Percentiles rank a stretch among this genome's conserved stretches.
These are phyloP conservation scores for Leucoma salicis DNA, from an alignment of 2,888 invertebrate species.

Conservation along the genomic window DNA sequence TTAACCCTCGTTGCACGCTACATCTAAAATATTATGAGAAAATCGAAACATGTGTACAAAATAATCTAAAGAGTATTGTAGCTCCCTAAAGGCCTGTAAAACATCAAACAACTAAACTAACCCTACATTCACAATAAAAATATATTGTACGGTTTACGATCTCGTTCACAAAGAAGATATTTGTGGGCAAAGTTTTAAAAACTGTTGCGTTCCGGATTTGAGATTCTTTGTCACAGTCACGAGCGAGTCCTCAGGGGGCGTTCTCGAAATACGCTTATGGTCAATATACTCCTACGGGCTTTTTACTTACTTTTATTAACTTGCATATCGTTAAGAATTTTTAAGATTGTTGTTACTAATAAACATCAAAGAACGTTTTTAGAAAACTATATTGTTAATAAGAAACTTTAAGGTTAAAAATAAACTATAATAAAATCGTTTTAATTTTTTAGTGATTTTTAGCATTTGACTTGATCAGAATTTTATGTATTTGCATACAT, in stretches of 20 bases:
- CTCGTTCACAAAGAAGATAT: constrained; percentile 39
- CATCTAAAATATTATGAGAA: too few relatives aligned
- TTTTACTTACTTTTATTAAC: constrained; percentile 9
- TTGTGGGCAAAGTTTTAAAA: constrained; percentile 48
- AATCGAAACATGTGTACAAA: not conserved
- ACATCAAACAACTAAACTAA: not conserved
- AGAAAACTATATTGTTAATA: too few relatives aligned
- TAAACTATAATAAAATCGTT: too few relatives aligned
- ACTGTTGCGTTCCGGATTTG: constrained; percentile 56
- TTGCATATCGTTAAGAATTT: constrained; percentile 1
- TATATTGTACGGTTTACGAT: constrained; percentile 12
- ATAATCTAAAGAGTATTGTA: not conserved
- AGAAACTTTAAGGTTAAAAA: too few relatives aligned
- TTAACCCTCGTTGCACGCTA: too few relatives aligned
- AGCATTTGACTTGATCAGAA: too few relatives aligned
- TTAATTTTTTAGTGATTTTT: too few relatives aligned
- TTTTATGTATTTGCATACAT: too few relatives aligned
- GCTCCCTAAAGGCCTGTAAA: not conserved
- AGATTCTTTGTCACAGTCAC: constrained; percentile 62
- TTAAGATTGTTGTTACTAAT: not conserved
- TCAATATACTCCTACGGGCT: constrained; percentile 30
- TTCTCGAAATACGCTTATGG: constrained; percentile 41
- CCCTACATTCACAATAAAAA: not conserved
- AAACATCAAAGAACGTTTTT: constrained; percentile 2
- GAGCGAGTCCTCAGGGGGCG: constrained; percentile 48